phyloP scores from a whole-genome alignment of 2,888 invertebrate genomes.

The Agrenia bidenticulata region DNA sequence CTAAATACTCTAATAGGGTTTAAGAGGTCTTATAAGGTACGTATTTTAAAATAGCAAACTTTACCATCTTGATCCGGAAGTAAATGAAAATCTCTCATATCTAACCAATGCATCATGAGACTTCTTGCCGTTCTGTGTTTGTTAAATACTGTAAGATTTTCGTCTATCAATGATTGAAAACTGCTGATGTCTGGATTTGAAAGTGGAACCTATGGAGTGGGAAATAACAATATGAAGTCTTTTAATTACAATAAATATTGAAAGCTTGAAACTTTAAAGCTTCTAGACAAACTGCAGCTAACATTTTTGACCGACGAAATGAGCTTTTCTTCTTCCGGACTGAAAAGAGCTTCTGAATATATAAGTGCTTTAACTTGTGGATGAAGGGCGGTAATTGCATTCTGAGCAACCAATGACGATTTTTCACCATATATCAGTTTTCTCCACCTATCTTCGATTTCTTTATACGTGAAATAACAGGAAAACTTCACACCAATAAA shows the following conservation, averaged over 20 bases:
- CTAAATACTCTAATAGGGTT: too few relatives aligned
- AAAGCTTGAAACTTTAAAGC: too few relatives aligned
- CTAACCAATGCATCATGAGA: slow-evolving; percentile 84
- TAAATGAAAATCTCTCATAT: slow-evolving; percentile 87
- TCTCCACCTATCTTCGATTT: slow-evolving; percentile 95
- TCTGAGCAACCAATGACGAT: slow-evolving; percentile 84
- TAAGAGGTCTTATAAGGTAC: neutral
- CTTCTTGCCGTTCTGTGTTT: slow-evolving; percentile 82
- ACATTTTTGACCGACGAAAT: slow-evolving; percentile 71
- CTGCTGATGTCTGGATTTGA: slow-evolving; percentile 70
- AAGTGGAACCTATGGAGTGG: slow-evolving; percentile 60
- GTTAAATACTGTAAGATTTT: slow-evolving; percentile 83
- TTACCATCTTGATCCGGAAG: slow-evolving; percentile 82
- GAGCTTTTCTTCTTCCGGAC: slow-evolving; percentile 83
- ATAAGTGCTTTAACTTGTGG: slow-evolving; percentile 84
- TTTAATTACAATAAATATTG: too few relatives aligned
- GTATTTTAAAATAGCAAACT: slow-evolving; percentile 6
- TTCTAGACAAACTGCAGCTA: too few relatives aligned
- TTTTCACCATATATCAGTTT: slow-evolving; percentile 92
- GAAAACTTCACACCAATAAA: slow-evolving; percentile 93
- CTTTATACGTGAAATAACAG: slow-evolving; percentile 87
- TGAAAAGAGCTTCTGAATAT: slow-evolving; percentile 85
- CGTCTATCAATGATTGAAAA: slow-evolving; percentile 82
- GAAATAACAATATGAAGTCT: too few relatives aligned
- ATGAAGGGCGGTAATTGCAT: slow-evolving; percentile 90